Conservation (phyloP, 2,113 vertebrate genomes). For the Corythoichthys intestinalis region DNA sequence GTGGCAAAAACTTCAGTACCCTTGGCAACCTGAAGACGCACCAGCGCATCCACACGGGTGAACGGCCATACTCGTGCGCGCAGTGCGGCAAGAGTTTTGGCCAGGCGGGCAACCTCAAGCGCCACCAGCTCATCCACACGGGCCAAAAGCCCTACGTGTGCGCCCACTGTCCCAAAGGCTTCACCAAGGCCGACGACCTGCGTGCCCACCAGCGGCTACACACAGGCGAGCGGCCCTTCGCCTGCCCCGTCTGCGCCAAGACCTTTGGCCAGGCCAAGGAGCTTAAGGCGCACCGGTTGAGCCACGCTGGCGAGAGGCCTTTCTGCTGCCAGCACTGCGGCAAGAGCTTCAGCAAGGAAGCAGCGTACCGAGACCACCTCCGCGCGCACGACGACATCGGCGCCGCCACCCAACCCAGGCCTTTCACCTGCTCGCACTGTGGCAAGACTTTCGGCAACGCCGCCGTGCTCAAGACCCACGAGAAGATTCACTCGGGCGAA, state of each 20-base stretch:
- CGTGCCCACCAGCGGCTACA: constrained; percentile 75
- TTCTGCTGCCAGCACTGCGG: constrained; percentile 73
- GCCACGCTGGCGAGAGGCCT: constrained; percentile 69
- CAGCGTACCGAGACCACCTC: constrained; percentile 73
- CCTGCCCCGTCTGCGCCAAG: constrained; percentile 70
- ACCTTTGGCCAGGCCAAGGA: constrained; percentile 74
- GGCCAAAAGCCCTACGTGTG: constrained; percentile 76
- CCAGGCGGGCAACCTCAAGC: constrained; percentile 75
- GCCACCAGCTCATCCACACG: constrained; percentile 78
- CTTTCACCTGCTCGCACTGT: constrained; percentile 70
- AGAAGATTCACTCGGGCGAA: constrained; percentile 77
- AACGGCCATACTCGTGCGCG: constrained; percentile 75
- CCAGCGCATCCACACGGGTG: constrained; percentile 77
- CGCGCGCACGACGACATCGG: constrained; percentile 68
- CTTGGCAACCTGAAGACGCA: constrained; percentile 78
- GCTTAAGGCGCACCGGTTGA: constrained; percentile 72
- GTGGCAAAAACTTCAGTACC: constrained; percentile 76
- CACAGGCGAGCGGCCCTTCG: constrained; percentile 74
- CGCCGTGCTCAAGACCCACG: constrained; percentile 73
- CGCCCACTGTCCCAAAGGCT: constrained; percentile 76
- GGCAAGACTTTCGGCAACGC: constrained; percentile 77
- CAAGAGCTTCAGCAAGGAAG: constrained; percentile 73
- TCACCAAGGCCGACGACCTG: constrained; percentile 75
- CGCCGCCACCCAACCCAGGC: constrained; percentile 35
- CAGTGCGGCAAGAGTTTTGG: constrained; percentile 78